Evolutionary conservation across 2,888 invertebrate genomes (phyloP).

Genomic region (Hirtodrosophila cameraria): DNA sequence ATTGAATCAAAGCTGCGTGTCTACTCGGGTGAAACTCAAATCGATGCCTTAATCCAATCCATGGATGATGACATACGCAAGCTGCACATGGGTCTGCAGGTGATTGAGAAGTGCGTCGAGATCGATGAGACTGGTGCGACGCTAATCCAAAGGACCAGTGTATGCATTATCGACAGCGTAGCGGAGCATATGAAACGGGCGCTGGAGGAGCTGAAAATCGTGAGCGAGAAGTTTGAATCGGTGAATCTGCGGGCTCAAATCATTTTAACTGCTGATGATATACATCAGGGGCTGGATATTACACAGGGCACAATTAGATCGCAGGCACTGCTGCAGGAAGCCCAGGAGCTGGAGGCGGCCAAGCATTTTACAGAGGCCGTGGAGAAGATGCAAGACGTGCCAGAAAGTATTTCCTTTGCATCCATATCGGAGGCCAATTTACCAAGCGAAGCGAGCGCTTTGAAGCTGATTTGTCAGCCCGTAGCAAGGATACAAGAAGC

Average conservation of each 20-base stretch:
- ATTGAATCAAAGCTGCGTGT: slow-evolving; percentile 87
- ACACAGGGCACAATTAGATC: slow-evolving; percentile 86
- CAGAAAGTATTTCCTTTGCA: slow-evolving; percentile 80
- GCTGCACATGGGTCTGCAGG: slow-evolving; percentile 87
- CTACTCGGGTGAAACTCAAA: slow-evolving; percentile 84
- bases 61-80: slow-evolving; percentile 87
- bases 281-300: slow-evolving; percentile 85
- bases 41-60: slow-evolving; percentile 85
- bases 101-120: slow-evolving; percentile 89
- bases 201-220: slow-evolving; percentile 85
- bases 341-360: slow-evolving; percentile 83
- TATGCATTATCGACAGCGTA: slow-evolving; percentile 87
- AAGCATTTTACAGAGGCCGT: slow-evolving; percentile 83
- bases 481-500: slow-evolving; percentile 84
- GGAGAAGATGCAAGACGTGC: slow-evolving; percentile 82
- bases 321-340: slow-evolving; percentile 86
- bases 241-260: slow-evolving; percentile 84
- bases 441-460: slow-evolving; percentile 81
- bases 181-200: slow-evolving; percentile 86
- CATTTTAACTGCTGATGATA: slow-evolving; percentile 85
- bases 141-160: slow-evolving; percentile 88
- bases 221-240: slow-evolving; percentile 84
- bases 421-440: slow-evolving; percentile 79
- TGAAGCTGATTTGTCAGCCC: slow-evolving; percentile 83
- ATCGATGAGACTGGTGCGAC: slow-evolving; percentile 88